Evolutionary conservation across 2,113 vertebrate species (phyloP), one percentile per base, ranked within the genome.

Genomic region (Euleptes europaea): DNA sequence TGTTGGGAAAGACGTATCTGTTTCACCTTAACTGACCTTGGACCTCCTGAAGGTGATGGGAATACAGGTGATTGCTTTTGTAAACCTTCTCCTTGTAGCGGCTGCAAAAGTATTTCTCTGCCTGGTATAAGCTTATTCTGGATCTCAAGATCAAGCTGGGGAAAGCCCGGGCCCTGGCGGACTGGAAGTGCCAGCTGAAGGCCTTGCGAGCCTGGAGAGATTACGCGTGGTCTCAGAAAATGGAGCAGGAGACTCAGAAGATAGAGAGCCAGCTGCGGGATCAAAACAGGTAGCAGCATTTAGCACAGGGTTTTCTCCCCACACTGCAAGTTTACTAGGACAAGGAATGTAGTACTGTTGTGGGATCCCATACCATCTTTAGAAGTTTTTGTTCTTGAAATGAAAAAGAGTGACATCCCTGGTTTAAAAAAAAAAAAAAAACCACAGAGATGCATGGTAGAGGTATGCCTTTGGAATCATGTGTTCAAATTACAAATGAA

Each of bases 181-280:
- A 98, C 90, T 99, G 99, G 99, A 99, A 95, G 91, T 96, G 95
- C 84, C 96, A 97, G 35, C 94, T 97, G 90, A 97, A 95, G 91
- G 95, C 94, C 0, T 97, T 99, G 91, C 92, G 92, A 80, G 97
- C 95, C 3, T 99, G 99, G 99, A 96, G 95, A 85, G 94, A 96
- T 4, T 94, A 97, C 57, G 91, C 95, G 13, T 97, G 98, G 97
- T 92, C 94, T 44, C 95, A 86, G 88, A 97, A 95, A 87, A 74
- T 95, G 86, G 66, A 96, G 51, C 95, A 91, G 73, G 98, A 98
- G 84, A 93, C 95, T 13, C 91, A 91, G 74, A 95, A 93, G 86
- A 92, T 96, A 42, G 96, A 98, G 92, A 91, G 94, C 67, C 94
- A 96, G 44, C 96, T 98, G 66, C 96, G 97, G 74, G 95, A 95